phyloP scores from a whole-genome alignment of 2,113 vertebrate species.

The Takifugu flavidus region DNA sequence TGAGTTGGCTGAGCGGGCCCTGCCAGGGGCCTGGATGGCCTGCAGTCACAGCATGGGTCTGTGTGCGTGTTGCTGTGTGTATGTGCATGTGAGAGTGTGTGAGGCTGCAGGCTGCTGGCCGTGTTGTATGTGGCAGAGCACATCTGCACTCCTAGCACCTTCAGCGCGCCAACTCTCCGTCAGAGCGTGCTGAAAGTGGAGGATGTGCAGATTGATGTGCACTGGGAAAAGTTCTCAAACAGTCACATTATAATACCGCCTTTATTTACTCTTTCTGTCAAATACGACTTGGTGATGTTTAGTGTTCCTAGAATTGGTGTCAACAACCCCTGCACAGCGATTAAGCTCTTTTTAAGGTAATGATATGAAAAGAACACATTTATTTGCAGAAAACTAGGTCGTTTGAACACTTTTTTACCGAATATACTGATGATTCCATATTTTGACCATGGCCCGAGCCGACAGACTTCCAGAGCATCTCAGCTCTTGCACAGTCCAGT shows the following conservation, averaged over 20 bases:
- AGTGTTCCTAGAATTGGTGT: neutral
- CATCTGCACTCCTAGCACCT: conserved; percentile 40
- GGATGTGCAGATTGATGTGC: conserved; percentile 14
- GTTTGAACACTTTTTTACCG: too few species aligned
- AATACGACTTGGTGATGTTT: too few species aligned
- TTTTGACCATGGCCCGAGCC: too few species aligned
- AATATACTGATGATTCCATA: too few species aligned
- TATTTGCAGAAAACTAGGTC: too few species aligned
- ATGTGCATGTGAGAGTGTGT: conserved; percentile 8
- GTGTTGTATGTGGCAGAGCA: conserved; percentile 31
- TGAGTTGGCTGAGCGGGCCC: conserved; percentile 63
- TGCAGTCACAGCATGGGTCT: conserved; percentile 29
- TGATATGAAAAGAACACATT: too few species aligned
- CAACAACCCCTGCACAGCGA: neutral
- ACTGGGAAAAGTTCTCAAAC: neutral
- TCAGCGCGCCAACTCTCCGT: conserved; percentile 39
- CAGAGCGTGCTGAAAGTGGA: conserved; percentile 25
- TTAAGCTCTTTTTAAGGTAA: neutral
- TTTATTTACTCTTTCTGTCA: too few species aligned
- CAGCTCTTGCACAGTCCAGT: too few species aligned
- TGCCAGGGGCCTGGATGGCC: conserved; percentile 40
- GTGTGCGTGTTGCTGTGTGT: conserved; percentile 8
- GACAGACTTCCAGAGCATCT: too few species aligned
- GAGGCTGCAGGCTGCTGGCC: conserved; percentile 32
- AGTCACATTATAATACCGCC: too few species aligned